Percentiles rank a stretch among this genome's conserved stretches.
These are phyloP conservation scores for Pocillopora meandrina DNA, from an alignment of 92 coral and sea anemone species.

Conservation along the genomic window DNA sequence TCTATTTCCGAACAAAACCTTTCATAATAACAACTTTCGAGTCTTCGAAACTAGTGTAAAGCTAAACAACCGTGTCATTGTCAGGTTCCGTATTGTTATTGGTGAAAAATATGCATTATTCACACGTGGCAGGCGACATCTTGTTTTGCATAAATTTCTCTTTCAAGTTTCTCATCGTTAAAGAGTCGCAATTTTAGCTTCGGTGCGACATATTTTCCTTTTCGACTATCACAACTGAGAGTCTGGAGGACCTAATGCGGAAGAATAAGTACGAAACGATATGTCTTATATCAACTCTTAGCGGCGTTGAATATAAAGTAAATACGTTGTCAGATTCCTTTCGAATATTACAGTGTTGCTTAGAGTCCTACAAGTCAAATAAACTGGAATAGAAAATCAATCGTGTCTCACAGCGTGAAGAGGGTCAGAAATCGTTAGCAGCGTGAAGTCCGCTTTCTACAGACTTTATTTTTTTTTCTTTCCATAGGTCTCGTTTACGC, in stretches of 20 bases:
- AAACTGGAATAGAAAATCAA: background rate
- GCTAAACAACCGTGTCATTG: background rate
- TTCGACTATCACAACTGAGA: background rate
- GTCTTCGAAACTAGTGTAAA: background rate
- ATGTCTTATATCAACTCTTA: background rate
- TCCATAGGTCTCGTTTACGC: no score
- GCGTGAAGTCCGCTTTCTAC: no score
- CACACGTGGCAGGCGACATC: slow-evolving; percentile 31
- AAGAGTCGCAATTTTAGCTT: no score
- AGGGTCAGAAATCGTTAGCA: no score
- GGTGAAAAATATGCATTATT: slow-evolving; percentile 28
- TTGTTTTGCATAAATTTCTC: background rate
- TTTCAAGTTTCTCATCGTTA: background rate
- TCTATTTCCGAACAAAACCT: background rate
- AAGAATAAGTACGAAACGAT: no score
- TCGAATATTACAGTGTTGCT: background rate
- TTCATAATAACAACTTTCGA: background rate
- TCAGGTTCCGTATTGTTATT: slow-evolving; percentile 1
- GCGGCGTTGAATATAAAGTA: background rate
- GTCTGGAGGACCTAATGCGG: background rate
- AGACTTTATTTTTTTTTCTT: no score
- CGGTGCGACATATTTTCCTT: background rate
- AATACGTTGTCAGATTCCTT: background rate
- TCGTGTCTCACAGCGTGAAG: background rate
- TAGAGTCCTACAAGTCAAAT: background rate